A percentile compares a stretch with the other conserved stretches of the same genome.
Conservation (phyloP, 2,797 vertebrate species). For the Lycodopsis pacificus region DNA sequence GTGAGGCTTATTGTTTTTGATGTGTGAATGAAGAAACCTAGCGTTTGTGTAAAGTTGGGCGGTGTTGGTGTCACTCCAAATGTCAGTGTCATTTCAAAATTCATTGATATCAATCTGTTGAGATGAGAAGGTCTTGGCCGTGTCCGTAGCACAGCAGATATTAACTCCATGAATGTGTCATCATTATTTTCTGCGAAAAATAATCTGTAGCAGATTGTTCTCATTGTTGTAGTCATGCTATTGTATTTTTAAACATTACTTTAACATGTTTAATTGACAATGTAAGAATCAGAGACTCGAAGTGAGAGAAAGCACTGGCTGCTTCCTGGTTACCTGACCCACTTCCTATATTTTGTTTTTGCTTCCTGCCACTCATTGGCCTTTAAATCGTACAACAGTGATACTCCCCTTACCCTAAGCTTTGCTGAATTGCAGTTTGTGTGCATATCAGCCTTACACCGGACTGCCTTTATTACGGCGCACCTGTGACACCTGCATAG, state of each 20-base stretch:
- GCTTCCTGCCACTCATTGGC: background rate
- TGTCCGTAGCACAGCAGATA: slow-evolving; percentile 1
- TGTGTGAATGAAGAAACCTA: background rate
- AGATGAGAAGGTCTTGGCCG: background rate
- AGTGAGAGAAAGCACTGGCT: background rate
- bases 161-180: background rate
- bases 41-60: background rate
- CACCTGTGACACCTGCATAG: slow-evolving; percentile 60
- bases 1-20: background rate
- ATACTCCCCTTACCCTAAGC: background rate
- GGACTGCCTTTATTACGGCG: slow-evolving; percentile 49
- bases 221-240: background rate
- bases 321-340: background rate
- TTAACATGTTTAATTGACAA: background rate
- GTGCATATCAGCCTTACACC: slow-evolving; percentile 43
- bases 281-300: background rate
- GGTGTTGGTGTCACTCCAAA: background rate
- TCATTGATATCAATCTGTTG: background rate
- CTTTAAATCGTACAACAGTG: background rate
- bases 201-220: background rate
- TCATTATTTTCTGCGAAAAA: no score
- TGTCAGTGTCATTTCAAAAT: background rate
- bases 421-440: background rate
- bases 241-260: background rate
- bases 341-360: background rate